phyloP scores from a whole-genome alignment of 2,113 vertebrate species.

The Ia io region DNA sequence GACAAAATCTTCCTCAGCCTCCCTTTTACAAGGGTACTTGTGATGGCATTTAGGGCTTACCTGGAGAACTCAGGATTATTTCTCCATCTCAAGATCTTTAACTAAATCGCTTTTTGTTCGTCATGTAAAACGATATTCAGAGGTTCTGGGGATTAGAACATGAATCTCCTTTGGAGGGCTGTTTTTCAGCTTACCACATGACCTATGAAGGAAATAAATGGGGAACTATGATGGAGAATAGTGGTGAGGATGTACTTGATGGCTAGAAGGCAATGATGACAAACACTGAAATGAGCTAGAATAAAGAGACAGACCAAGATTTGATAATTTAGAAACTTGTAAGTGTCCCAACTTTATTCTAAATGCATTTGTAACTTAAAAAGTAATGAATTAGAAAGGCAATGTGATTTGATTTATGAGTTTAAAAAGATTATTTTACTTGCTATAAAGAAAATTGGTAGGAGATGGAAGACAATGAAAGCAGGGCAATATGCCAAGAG shows the following conservation, averaged over 20 bases:
- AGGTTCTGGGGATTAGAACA: background rate
- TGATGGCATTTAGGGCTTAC: background rate
- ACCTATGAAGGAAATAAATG: background rate
- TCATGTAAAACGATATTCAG: background rate
- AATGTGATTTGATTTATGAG: background rate
- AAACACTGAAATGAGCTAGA: background rate
- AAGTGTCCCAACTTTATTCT: conserved; percentile 30
- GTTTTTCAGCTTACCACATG: background rate
- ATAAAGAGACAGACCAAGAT: background rate
- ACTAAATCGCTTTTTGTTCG: background rate
- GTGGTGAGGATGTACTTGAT: background rate
- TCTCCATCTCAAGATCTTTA: background rate
- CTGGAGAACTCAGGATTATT: background rate
- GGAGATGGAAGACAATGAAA: background rate
- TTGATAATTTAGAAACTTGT: background rate
- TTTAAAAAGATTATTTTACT: background rate
- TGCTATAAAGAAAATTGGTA: background rate
- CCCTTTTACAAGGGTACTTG: background rate
- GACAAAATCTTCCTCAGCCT: background rate
- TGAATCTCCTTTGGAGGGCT: background rate
- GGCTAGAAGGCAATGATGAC: background rate
- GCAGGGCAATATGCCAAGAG: background rate
- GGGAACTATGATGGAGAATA: background rate
- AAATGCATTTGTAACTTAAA: background rate
- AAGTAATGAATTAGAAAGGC: conserved; percentile 1